These are phyloP conservation scores for Hyposoter didymator DNA, from an alignment of 2,888 invertebrate species.

Conservation along the genomic window DNA sequence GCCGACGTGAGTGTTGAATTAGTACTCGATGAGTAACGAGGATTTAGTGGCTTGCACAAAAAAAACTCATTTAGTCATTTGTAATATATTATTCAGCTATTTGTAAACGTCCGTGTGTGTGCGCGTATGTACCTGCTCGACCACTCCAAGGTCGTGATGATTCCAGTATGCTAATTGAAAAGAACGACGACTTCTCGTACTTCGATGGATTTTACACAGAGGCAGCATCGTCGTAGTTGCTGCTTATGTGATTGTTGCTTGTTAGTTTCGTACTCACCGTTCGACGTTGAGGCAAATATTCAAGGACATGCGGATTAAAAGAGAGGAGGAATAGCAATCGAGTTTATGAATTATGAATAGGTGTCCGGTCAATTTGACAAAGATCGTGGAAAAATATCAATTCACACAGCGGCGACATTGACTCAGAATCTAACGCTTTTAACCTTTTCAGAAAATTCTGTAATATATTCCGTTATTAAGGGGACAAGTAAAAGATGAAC, in stretches of 20 bases:
- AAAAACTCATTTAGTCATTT: constrained; percentile 21
- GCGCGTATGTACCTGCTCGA: constrained; percentile 14
- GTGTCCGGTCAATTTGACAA: not conserved
- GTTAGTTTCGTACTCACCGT: constrained; percentile 4
- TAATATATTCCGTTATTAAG: not conserved
- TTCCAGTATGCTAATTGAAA: constrained; percentile 58
- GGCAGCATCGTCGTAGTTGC: not conserved
- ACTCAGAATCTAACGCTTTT: not conserved
- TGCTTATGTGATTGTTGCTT: constrained; percentile 5
- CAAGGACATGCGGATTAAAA: constrained; percentile 9
- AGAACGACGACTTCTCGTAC: constrained; percentile 17
- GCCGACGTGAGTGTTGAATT: constrained; percentile 1
- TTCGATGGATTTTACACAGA: constrained; percentile 4
- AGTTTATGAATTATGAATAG: not conserved
- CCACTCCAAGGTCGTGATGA: constrained; percentile 41
- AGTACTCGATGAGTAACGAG: constrained; percentile 10
- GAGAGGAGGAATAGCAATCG: not conserved
- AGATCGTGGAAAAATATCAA: not conserved
- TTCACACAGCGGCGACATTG: not conserved
- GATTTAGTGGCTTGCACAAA: constrained; percentile 30
- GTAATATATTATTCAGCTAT: constrained; percentile 30
- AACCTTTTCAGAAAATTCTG: not conserved
- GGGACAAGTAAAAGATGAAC: not conserved
- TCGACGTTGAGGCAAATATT: constrained; percentile 11
- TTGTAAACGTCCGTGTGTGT: not conserved